These are phyloP conservation scores for Ctenomys sociabilis DNA, from an alignment of 2,113 vertebrate species.

Conservation along the genomic window DNA sequence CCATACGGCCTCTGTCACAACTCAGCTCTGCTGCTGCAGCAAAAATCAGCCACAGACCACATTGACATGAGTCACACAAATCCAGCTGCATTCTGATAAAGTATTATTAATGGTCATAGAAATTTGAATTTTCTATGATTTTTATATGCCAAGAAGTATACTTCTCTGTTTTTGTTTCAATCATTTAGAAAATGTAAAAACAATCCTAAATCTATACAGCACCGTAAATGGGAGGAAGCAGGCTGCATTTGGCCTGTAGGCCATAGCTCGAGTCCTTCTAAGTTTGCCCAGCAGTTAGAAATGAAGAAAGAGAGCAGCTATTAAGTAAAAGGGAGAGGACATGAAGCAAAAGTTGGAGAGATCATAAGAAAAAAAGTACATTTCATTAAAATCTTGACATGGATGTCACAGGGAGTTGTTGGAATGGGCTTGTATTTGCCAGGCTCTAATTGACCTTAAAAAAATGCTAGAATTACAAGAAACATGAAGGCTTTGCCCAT, in stretches of 20 bases:
- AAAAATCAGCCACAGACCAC: background rate
- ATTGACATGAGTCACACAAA: background rate
- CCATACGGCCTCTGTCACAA: background rate
- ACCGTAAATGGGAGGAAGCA: background rate
- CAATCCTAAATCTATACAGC: background rate
- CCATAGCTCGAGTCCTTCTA: background rate
- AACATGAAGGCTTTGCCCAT: slow-evolving; percentile 57
- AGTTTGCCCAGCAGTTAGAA: background rate
- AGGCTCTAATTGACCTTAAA: slow-evolving; percentile 30
- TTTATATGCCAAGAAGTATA: background rate
- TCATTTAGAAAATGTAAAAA: background rate
- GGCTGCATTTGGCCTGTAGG: background rate
- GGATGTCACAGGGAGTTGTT: background rate
- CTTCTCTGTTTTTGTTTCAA: slow-evolving; percentile 7
- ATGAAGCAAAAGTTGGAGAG: background rate
- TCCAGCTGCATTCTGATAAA: background rate
- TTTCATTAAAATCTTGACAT: slow-evolving; percentile 46
- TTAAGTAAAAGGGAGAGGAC: background rate
- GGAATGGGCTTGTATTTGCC: slow-evolving; percentile 20
- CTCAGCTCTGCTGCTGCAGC: rapidly evolving
- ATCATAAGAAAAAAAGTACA: background rate
- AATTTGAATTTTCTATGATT: background rate
- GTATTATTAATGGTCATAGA: background rate
- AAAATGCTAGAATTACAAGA: slow-evolving; percentile 52
- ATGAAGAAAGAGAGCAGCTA: background rate